These are phyloP conservation scores for Ophion ellenae DNA, from an alignment of 2,888 invertebrate species.

Conservation along the genomic window DNA sequence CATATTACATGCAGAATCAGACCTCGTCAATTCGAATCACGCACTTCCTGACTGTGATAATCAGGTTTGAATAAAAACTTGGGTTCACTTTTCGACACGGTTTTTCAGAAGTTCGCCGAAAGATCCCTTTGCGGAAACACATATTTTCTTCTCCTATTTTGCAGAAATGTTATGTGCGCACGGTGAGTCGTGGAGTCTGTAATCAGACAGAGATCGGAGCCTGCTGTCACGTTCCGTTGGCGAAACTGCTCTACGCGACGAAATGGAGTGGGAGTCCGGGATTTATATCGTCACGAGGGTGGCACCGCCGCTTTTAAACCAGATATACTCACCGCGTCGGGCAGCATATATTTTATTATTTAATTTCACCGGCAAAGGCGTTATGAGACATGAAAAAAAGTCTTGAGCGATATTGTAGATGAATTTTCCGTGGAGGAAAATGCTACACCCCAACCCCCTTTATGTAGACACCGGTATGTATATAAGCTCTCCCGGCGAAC, in stretches of 20 bases:
- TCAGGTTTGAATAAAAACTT: too few species aligned
- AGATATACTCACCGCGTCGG: constrained; percentile 49
- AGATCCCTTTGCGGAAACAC: too few species aligned
- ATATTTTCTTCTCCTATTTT: constrained; percentile 27
- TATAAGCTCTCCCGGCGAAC: constrained; percentile 15
- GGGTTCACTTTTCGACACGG: too few species aligned
- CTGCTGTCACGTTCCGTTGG: neutral
- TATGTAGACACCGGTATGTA: neutral
- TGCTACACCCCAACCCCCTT: constrained; percentile 33
- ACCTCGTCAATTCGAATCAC: too few species aligned
- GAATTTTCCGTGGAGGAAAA: constrained; percentile 76
- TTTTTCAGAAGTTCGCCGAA: too few species aligned
- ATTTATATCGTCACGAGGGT: constrained; percentile 19
- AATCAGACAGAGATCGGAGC: neutral
- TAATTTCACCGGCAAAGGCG: constrained; percentile 80
- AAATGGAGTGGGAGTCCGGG: neutral
- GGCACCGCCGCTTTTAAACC: constrained; percentile 42
- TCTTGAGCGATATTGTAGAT: constrained; percentile 81
- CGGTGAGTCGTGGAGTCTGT: neutral
- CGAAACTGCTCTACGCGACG: neutral
- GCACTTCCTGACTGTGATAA: too few species aligned
- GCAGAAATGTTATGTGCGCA: constrained; percentile 43
- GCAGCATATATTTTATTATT: constrained; percentile 82
- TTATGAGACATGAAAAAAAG: constrained; percentile 81
- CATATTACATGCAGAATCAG: too few species aligned